phyloP scores from a whole-genome alignment of 2,113 vertebrate species.

The Microcebus griseorufus region DNA sequence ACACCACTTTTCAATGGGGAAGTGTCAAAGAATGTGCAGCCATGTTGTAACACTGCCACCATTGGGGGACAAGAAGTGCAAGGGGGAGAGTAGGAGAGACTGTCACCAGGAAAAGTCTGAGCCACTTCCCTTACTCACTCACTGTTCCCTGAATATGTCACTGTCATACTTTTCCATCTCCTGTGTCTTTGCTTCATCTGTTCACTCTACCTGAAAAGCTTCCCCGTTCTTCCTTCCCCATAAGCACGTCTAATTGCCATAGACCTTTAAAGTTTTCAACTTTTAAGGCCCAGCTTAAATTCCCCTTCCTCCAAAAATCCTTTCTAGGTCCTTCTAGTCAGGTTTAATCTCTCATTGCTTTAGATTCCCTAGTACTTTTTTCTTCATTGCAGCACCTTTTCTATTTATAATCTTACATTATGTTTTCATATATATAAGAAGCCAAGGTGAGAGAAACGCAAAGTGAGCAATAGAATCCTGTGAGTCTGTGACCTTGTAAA shows the following conservation, averaged over 20 bases:
- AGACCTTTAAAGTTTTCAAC: not conserved
- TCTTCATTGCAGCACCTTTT: not conserved
- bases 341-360: not conserved
- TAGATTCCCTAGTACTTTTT: constrained; percentile 19
- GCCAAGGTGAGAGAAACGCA: not conserved
- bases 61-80: no score
- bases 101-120: not conserved
- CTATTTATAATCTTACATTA: not conserved
- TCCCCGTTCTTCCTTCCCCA: not conserved
- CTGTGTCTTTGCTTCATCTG: not conserved
- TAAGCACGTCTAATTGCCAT: not conserved
- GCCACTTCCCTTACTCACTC: not conserved
- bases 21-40: not conserved
- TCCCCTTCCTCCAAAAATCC: not conserved
- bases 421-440: constrained; percentile 1
- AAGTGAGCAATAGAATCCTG: not conserved
- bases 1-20: not conserved
- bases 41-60: not conserved
- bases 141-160: not conserved
- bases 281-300: not conserved
- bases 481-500: not conserved
- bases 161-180: not conserved
- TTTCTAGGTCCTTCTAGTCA: not conserved
- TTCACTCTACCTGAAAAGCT: not conserved
- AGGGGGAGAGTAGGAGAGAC: not conserved